Conservation (phyloP, 2,113 vertebrate species). For the Bucco capensis region DNA sequence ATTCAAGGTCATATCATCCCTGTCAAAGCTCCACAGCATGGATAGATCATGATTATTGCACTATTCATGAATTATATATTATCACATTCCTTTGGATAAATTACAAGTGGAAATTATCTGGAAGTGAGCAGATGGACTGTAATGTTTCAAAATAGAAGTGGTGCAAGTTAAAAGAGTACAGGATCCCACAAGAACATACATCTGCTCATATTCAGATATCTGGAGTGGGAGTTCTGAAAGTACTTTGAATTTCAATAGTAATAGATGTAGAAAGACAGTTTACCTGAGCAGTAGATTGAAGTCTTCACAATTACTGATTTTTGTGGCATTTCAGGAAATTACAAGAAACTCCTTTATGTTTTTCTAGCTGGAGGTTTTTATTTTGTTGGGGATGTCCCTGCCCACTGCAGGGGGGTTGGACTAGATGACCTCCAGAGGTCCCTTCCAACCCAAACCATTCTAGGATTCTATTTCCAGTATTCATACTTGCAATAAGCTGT, state of each 20-base stretch:
- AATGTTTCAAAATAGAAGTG: neutral
- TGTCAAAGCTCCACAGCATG: neutral
- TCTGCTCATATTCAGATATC: neutral
- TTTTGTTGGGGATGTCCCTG: too few species aligned
- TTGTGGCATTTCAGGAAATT: neutral
- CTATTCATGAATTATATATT: neutral
- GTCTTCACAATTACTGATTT: neutral
- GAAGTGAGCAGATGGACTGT: neutral
- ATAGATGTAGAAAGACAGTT: neutral
- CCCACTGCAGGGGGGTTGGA: too few species aligned
- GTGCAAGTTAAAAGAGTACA: neutral
- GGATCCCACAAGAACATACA: neutral
- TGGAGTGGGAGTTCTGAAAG: neutral
- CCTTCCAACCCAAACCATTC: too few species aligned
- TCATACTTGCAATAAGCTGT: neutral
- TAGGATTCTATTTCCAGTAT: neutral
- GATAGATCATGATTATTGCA: neutral
- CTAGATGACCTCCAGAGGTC: too few species aligned
- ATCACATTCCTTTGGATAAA: neutral
- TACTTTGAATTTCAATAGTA: neutral
- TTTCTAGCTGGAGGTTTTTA: neutral
- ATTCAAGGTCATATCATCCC: neutral
- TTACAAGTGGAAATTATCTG: neutral
- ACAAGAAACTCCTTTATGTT: neutral
- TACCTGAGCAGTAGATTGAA: neutral